phyloP scores from a whole-genome alignment of 2,113 vertebrate species.

The Chionodraco myersi region DNA sequence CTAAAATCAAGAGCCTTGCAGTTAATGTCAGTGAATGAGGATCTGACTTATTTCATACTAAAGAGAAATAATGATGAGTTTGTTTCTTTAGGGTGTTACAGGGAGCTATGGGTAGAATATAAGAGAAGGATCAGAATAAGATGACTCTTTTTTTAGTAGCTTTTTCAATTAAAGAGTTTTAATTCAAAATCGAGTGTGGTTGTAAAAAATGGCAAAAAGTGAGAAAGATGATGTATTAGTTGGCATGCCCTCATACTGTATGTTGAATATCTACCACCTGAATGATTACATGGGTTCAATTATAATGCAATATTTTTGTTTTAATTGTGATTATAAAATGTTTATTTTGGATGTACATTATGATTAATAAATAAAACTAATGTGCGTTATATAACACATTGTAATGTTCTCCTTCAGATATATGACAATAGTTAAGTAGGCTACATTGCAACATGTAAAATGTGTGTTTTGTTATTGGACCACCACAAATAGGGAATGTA shows the following conservation, averaged over 20 bases:
- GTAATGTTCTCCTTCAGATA: conserved; percentile 7
- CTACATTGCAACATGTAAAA: not conserved
- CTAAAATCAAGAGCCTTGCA: conserved; percentile 72
- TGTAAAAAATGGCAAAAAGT: conserved; percentile 44
- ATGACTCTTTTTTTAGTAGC: conserved; percentile 41
- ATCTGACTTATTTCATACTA: conserved; percentile 42
- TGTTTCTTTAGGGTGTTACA: conserved; percentile 30
- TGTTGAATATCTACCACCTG: conserved; percentile 58
- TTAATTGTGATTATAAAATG: conserved; percentile 66
- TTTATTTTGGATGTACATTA: conserved; percentile 77
- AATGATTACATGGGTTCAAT: conserved; percentile 62
- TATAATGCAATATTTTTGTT: conserved; percentile 71
- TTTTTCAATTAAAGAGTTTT: conserved; percentile 53
- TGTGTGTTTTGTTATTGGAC: not conserved
- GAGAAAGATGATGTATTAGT: conserved; percentile 44
- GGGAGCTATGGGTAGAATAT: conserved; percentile 19
- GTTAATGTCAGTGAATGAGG: conserved; percentile 32
- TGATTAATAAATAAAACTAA: conserved; percentile 73
- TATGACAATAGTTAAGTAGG: not conserved
- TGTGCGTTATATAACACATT: conserved; percentile 53
- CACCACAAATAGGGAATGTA: not conserved
- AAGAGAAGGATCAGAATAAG: conserved; percentile 16
- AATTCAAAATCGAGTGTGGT: conserved; percentile 35
- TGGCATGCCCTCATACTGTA: conserved; percentile 65
- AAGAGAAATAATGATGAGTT: conserved; percentile 35